These are phyloP conservation scores for Cairina moschata DNA, from an alignment of 2,113 vertebrate species.

Conservation along the genomic window DNA sequence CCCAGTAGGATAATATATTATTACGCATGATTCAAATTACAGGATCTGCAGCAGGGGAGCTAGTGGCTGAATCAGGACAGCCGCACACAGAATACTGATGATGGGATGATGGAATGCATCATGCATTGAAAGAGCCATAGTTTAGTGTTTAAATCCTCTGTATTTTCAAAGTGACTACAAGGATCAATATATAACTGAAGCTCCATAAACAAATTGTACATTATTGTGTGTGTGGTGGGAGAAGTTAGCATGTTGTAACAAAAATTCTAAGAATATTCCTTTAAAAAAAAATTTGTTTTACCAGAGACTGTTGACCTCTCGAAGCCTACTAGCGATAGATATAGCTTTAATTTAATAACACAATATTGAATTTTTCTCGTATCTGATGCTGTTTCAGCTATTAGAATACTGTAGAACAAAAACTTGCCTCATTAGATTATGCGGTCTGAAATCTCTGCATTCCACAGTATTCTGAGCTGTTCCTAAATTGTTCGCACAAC, in stretches of 20 bases:
- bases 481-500: slow-evolving; percentile 66
- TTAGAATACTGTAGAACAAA: slow-evolving; percentile 63
- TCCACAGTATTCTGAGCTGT: slow-evolving; percentile 46
- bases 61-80: slow-evolving; percentile 80
- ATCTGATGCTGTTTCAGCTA: slow-evolving; percentile 68
- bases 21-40: slow-evolving; percentile 87
- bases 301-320: slow-evolving; percentile 33
- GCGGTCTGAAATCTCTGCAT: slow-evolving; percentile 69
- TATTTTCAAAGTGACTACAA: slow-evolving; percentile 70
- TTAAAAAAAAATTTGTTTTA: slow-evolving; percentile 48
- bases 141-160: slow-evolving; percentile 74
- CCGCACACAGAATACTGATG: slow-evolving; percentile 83
- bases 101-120: slow-evolving; percentile 80
- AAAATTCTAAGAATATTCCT: slow-evolving; percentile 27
- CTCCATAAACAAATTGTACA: slow-evolving; percentile 53
- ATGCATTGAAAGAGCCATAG: slow-evolving; percentile 75
- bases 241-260: neutral
- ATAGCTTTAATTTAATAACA: slow-evolving; percentile 60
- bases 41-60: slow-evolving; percentile 84
- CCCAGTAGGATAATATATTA: slow-evolving; percentile 87
- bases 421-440: slow-evolving; percentile 59
- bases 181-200: slow-evolving; percentile 57
- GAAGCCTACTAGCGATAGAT: slow-evolving; percentile 46
- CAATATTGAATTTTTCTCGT: slow-evolving; percentile 61
- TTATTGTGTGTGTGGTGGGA: neutral